Conservation (phyloP, 2,113 vertebrate genomes). For the Phrynocephalus versicolor region DNA sequence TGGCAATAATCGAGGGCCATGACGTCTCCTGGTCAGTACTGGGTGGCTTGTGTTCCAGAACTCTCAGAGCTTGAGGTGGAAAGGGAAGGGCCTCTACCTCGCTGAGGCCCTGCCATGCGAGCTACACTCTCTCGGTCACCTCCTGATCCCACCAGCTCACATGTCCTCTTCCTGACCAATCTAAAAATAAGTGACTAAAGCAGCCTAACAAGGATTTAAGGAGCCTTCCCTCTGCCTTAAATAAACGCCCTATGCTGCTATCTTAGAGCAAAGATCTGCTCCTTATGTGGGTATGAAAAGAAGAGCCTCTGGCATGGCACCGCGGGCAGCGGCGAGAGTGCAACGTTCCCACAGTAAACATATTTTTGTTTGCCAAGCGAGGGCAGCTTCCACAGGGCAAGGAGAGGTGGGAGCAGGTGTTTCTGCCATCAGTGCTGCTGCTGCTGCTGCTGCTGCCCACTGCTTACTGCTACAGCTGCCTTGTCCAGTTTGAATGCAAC, state of each 20-base stretch:
- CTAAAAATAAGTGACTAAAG: constrained; percentile 70
- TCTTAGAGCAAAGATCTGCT: constrained; percentile 52
- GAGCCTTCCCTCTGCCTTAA: constrained; percentile 52
- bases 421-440: background rate
- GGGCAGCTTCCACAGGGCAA: constrained; percentile 59
- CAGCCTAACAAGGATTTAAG: constrained; percentile 41
- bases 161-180: constrained; percentile 32
- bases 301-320: constrained; percentile 54
- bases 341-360: constrained; percentile 70
- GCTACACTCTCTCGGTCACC: constrained; percentile 16
- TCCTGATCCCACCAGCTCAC: constrained; percentile 14
- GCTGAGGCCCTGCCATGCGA: background rate
- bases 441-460: background rate
- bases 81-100: background rate
- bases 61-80: background rate
- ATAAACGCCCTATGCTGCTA: constrained; percentile 55
- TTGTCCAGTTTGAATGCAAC: background rate
- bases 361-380: constrained; percentile 66
- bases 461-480: too few species aligned
- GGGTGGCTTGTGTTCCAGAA: background rate
- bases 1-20: background rate
- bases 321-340: constrained; percentile 42
- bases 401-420: background rate
- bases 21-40: background rate
- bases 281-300: constrained; percentile 65